Conservation (phyloP, 2,113 vertebrate species). For the Pholis gunnellus region DNA sequence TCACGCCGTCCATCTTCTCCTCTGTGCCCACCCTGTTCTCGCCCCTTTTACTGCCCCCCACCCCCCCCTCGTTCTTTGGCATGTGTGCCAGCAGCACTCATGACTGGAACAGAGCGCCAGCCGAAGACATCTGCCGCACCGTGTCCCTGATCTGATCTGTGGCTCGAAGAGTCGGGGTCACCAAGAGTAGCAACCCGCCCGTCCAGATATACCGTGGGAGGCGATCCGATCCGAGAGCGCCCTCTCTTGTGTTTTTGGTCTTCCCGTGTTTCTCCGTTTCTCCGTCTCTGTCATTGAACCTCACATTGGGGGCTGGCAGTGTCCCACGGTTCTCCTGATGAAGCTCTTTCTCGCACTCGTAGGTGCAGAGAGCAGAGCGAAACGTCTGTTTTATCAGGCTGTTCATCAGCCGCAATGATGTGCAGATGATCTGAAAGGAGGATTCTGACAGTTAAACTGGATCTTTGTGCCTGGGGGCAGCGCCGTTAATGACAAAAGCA, state of each 20-base stretch:
- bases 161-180: conserved; percentile 73
- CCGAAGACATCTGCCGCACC: conserved; percentile 80
- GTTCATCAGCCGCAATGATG: conserved; percentile 46
- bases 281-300: conserved; percentile 55
- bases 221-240: conserved; percentile 50
- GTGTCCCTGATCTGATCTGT: conserved; percentile 78
- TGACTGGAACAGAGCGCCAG: conserved; percentile 76
- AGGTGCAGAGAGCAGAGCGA: conserved; percentile 54
- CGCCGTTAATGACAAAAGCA: conserved; percentile 54
- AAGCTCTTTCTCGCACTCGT: conserved; percentile 49
- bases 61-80: conserved; percentile 32
- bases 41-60: background rate
- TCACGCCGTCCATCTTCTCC: conserved; percentile 27
- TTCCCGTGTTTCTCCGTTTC: conserved; percentile 14
- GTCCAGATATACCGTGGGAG: conserved; percentile 55
- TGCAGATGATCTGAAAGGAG: conserved; percentile 51
- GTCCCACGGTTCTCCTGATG: conserved; percentile 43
- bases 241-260: conserved; percentile 33
- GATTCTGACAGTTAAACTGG: conserved; percentile 69
- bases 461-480: conserved; percentile 63
- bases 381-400: conserved; percentile 51
- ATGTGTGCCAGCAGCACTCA: conserved; percentile 71
- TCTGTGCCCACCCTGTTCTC: conserved; percentile 14
- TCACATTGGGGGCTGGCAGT: conserved; percentile 41
- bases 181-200: conserved; percentile 68